A percentile compares a stretch with the other conserved stretches of the same genome.
Evolutionary conservation across 2,888 invertebrate species (phyloP).

Genomic region (Arge pagana): DNA sequence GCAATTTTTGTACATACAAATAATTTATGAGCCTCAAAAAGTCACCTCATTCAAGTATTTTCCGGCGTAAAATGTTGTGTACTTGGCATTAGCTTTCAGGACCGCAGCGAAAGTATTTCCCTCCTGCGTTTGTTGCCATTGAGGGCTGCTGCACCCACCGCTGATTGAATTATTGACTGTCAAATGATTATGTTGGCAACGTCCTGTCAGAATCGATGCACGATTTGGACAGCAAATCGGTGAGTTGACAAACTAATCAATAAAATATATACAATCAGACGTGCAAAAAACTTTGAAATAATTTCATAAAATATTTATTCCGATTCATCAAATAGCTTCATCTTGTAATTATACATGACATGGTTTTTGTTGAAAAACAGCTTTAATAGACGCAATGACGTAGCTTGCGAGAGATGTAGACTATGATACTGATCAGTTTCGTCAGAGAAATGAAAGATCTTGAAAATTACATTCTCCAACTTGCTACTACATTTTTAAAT

Average conservation of each 20-base stretch:
- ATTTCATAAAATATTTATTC: too few species aligned
- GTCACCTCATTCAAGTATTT: slow-evolving; percentile 89
- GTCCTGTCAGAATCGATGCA: slow-evolving; percentile 83
- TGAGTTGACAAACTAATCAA: slow-evolving; percentile 74
- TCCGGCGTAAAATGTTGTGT: slow-evolving; percentile 88
- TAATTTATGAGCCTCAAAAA: too few species aligned
- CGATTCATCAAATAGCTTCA: too few species aligned
- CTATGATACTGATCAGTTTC: too few species aligned
- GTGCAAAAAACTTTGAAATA: slow-evolving; percentile 11
- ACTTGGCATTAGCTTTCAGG: slow-evolving; percentile 65
- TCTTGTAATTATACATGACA: too few species aligned
- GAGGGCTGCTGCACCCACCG: slow-evolving; percentile 75
- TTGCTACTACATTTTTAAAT: background rate
- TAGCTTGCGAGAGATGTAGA: background rate
- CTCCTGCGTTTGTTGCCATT: slow-evolving; percentile 73
- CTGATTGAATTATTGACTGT: slow-evolving; percentile 77
- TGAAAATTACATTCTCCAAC: background rate
- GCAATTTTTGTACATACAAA: too few species aligned
- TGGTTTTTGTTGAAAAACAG: background rate
- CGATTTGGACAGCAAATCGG: slow-evolving; percentile 91
- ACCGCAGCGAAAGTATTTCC: slow-evolving; percentile 69
- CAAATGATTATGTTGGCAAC: slow-evolving; percentile 81
- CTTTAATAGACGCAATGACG: background rate
- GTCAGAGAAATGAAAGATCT: too few species aligned
- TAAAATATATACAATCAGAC: slow-evolving; percentile 32